phyloP scores from a whole-genome alignment of 2,888 invertebrate genomes.

The Drosophila subsilvestris region DNA sequence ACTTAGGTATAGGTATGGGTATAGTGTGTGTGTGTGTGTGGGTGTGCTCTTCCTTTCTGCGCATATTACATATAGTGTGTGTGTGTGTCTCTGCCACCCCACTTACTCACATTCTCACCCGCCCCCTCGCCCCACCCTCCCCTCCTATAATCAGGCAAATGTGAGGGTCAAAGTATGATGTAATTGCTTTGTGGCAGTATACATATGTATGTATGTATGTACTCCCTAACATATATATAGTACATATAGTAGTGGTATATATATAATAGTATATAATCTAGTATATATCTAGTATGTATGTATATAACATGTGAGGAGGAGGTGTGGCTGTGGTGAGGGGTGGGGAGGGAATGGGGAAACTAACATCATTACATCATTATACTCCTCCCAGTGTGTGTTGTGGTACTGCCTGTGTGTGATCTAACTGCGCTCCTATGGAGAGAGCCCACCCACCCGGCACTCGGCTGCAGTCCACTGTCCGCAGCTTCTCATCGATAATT shows the following conservation, averaged over 20 bases:
- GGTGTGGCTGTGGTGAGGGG: background rate
- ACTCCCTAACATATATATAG: conserved; percentile 5
- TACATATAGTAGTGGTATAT: conserved; percentile 1
- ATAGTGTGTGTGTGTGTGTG: conserved; percentile 30
- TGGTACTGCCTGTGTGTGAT: background rate
- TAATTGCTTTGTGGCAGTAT: background rate
- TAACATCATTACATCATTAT: conserved; percentile 32
- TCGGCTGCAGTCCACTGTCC: too few relatives aligned
- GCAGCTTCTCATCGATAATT: conserved; percentile 1
- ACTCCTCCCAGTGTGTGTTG: conserved; percentile 36
- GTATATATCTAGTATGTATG: conserved; percentile 24
- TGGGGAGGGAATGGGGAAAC: conserved; percentile 14
- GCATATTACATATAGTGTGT: conserved; percentile 11
- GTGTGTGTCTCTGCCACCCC: conserved; percentile 28
- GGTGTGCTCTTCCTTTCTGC: conserved; percentile 2
- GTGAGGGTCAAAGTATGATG: conserved; percentile 15
- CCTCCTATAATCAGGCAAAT: conserved; percentile 20
- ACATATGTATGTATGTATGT: background rate
- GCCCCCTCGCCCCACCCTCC: too few relatives aligned
- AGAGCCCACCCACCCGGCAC: background rate
- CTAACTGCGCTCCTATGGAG: background rate
- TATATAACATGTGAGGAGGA: conserved; percentile 38
- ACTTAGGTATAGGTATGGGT: conserved; percentile 46
- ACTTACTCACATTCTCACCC: background rate
- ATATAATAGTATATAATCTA: background rate